Conservation (phyloP, 2,113 vertebrate genomes). For the Dromiciops gliroides region DNA sequence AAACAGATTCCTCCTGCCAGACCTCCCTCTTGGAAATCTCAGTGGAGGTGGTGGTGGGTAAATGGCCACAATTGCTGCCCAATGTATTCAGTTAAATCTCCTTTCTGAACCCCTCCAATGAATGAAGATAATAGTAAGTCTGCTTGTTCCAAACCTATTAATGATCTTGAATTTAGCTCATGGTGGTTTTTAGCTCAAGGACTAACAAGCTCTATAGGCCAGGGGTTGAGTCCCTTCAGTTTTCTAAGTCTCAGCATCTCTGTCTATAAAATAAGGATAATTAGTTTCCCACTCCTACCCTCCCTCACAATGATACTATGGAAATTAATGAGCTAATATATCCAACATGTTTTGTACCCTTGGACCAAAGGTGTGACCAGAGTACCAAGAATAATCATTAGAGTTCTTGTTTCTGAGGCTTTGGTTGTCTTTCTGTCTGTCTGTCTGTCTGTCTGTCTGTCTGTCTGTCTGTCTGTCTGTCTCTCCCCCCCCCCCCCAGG, state of each 20-base stretch:
- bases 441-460: not conserved
- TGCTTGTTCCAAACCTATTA: not conserved
- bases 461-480: not conserved
- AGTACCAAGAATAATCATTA: slow-evolving; percentile 49
- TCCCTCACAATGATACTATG: slow-evolving; percentile 27
- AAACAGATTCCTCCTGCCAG: not conserved
- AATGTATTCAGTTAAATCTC: no score
- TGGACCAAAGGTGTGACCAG: slow-evolving; percentile 43
- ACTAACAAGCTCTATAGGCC: slow-evolving; percentile 30
- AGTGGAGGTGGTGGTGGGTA: not conserved
- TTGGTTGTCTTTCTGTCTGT: not conserved
- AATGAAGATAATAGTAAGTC: not conserved
- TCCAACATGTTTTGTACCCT: slow-evolving; percentile 39
- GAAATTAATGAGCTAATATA: slow-evolving; percentile 67
- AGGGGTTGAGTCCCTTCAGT: slow-evolving; percentile 20
- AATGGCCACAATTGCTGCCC: not conserved
- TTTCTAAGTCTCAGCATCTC: slow-evolving; percentile 6
- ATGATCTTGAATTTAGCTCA: slow-evolving; percentile 25
- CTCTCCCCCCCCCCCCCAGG: slow-evolving; percentile 34
- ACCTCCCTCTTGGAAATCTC: not conserved
- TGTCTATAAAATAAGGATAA: slow-evolving; percentile 56
- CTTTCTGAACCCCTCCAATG: not conserved
- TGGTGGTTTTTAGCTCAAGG: not conserved
- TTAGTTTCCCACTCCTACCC: slow-evolving; percentile 47
- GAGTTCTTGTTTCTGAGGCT: slow-evolving; percentile 56